Base-by-base conservation (phyloP, 2,113 vertebrate species). In the Gulo gulo region DNA sequence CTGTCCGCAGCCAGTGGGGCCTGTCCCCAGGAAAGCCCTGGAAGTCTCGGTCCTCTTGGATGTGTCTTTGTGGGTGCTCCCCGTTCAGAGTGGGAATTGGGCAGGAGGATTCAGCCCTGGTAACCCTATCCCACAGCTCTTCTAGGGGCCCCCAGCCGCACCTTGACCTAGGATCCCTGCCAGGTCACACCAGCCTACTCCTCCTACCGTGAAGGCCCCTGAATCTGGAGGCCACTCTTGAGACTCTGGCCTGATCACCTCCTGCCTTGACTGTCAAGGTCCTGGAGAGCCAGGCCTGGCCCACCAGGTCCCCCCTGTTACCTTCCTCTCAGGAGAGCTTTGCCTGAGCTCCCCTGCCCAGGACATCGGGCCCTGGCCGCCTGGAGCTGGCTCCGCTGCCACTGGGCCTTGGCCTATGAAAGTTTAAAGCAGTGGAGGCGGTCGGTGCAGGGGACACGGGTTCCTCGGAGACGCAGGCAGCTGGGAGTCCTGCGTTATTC, bases 401-500 rank as follows among this genome's bases (percentile, higher is more conserved):
- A 71, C 67, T 12, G 71, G 92, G 67, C 42, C 36, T 97, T 31
- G 5, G 71, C 73, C 52, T 85, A 95, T 98, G 97, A 98, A 98
- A 98, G 55, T 97, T 98, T 98, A 97, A 98, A 94, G 89, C 26
- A 16, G 16, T 29, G 83, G 21, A 65, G 87, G 79, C n/a, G 9
- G 10, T 6, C 52, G 59, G 76, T 29, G 78, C 63, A 79, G 59
- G 34, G 73, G 69, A 85, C 65, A 18, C 1, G 3, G 78, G 47
- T 50, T 92, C 90, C 87, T 97, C 69, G 16, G 86, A 94, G 80
- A 36, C 7, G 26, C 4, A 87, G 84, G 59, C 84, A 45, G 88
- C 76, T 31, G 78, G 95, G 55, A 92, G 96, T 67, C 45, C 91
- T 98, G 95, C 90, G 96, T 98, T 98, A 98, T 98, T 98, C 88